These are phyloP conservation scores for Aplodontia rufa DNA, from an alignment of 2,113 vertebrate species.

Conservation along the genomic window DNA sequence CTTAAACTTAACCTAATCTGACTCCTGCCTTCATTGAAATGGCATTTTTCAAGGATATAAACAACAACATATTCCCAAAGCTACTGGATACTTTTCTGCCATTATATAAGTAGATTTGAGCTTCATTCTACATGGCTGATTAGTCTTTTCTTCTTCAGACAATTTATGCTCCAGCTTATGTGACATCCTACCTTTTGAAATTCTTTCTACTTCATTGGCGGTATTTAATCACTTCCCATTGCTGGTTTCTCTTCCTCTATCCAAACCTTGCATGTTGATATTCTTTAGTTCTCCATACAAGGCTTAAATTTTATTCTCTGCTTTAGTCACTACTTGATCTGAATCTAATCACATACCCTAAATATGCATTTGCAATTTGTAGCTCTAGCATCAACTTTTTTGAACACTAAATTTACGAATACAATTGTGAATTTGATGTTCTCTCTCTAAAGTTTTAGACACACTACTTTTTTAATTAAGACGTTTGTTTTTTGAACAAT, in stretches of 20 bases:
- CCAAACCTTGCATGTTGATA: neutral
- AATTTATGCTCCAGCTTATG: neutral
- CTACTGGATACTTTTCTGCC: neutral
- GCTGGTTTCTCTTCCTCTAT: neutral
- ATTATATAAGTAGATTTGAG: conserved; percentile 1
- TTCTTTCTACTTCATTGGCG: neutral
- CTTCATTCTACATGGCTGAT: neutral
- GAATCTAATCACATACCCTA: neutral
- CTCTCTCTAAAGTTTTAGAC: neutral
- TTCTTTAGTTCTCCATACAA: neutral
- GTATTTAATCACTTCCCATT: neutral
- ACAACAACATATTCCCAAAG: neutral
- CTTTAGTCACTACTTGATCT: neutral
- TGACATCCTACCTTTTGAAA: neutral
- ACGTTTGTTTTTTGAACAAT: no score
- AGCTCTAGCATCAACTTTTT: neutral
- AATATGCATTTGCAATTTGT: neutral
- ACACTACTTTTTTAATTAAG: neutral
- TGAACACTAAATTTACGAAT: neutral
- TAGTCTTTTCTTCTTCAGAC: neutral
- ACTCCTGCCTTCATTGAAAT: neutral
- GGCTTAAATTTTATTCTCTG: neutral
- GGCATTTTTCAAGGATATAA: neutral
- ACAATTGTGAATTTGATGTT: neutral
- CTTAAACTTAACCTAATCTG: neutral